phyloP scores from a whole-genome alignment of 2,797 vertebrate species.

The Pampus argenteus region DNA sequence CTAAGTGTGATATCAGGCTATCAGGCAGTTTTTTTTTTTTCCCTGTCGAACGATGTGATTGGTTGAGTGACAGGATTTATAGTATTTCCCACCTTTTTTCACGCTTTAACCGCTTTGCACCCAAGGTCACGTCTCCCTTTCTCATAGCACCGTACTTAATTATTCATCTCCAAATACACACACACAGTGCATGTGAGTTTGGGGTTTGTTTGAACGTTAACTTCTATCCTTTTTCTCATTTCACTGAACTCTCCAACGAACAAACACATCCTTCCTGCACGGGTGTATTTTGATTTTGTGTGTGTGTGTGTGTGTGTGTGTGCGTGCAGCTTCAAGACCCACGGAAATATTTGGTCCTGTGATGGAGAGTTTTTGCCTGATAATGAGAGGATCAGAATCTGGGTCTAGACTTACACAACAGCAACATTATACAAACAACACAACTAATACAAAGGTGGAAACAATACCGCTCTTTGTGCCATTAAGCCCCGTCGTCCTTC shows the following conservation, averaged over 20 bases:
- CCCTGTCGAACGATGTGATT: not conserved
- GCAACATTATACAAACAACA: conserved; percentile 67
- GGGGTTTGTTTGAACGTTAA: conserved; percentile 29
- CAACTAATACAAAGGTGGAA: conserved; percentile 50
- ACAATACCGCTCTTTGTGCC: conserved; percentile 71
- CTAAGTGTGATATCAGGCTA: too few relatives aligned
- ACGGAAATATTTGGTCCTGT: conserved; percentile 55
- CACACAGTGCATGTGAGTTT: not conserved
- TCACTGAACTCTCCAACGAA: conserved; percentile 49
- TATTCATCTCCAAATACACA: not conserved
- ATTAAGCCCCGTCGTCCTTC: conserved; percentile 24
- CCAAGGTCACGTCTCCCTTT: not conserved
- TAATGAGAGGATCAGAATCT: conserved; percentile 80
- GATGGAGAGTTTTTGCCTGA: conserved; percentile 50
- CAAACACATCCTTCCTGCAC: conserved; percentile 61
- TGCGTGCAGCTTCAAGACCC: conserved; percentile 28
- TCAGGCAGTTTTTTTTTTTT: too few relatives aligned
- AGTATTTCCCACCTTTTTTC: not conserved
- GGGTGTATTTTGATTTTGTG: conserved; percentile 42
- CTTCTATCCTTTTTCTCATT: conserved; percentile 33
- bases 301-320: not conserved
- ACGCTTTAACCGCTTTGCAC: not conserved
- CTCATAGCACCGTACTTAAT: not conserved
- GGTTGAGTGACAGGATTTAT: conserved; percentile 12
- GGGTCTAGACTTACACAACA: conserved; percentile 64